Base-by-base conservation (phyloP, 2,888 invertebrate genomes). In the Drosophila maculinotata region DNA sequence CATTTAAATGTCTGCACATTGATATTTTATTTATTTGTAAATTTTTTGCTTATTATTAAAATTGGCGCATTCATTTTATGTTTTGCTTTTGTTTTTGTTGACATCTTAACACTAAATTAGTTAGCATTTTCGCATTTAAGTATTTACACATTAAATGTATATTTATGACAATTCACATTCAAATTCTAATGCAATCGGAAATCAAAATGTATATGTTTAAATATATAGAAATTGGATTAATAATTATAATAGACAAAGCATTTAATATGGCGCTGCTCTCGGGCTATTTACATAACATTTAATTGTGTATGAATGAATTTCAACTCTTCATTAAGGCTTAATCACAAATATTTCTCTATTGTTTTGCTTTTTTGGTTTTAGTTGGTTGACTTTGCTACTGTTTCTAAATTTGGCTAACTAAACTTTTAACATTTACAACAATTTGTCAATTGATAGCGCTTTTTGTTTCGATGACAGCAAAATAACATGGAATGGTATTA, bases 321-420 rank as follows among this genome's bases (percentile, higher is more conserved):
- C 33, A 51, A 63, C 59, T 75, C 64, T 66, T 76, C 65, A 66
- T 64, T 76, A 83, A 71, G 86, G 79, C 80, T 69, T 71, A 80
- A 78, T 87, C 87, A 87, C 87, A 80, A 84, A 81, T 51, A 85
- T 82, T 75, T 82, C 41, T 38, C 79, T 86, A 87, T 86, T 76
- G 83, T 69, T 69, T 62, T 49, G 38, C 25, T 62, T 53, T 41
- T 45, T 49, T 44, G 44, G 17, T 20, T 54, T 45, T 54, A n/a
- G 48, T 67, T 42, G 17, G 35, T 62, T 67, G 59, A 65, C 57
- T 51, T 25, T 26, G 47, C 69, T 85, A 74, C 69, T 81, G 79
- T 60, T 67, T 31, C 56, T 69, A 84, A 62, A 84, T 69, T 80
- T 74, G 56, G 69, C 80, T 87, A 80, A 84, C 80, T 81, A 87